Base-by-base conservation (phyloP, 1,140 invertebrate species). In the Dinoponera quadriceps region DNA sequence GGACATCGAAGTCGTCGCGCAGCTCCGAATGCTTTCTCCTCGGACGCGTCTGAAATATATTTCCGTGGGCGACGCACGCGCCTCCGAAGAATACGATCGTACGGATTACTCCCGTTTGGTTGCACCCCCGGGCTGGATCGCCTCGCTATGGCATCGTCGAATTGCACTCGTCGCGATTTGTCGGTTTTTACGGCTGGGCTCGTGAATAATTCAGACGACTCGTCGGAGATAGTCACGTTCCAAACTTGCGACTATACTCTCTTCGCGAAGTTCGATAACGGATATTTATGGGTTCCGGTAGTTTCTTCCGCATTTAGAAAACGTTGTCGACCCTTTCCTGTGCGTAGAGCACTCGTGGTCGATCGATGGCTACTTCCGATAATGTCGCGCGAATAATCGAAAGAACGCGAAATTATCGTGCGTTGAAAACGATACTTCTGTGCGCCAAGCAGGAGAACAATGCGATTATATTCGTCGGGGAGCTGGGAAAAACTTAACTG, bases 41-140 rank as follows among this genome's bases (percentile, higher is more conserved):
- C 75, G 65, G 51, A 80, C 63, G 54, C 75, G 65, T 71, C 65
- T 69, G 18, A 71, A 55, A 71, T 80, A 69, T 69, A 69, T 69
- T 80, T 44, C 33, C 75, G 57, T 29, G 18, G 20, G 13, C 51
- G 65, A 54, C n/a, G 25, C 33, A 48, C 73, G 22, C 22, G 54
- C 44, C 60, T 27, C 60, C 55, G 22, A 60, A 27, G 29, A 60
- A 68, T 66, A 71, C 25, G 65, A 69, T 25, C 54, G 44, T 14
- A 44, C 63, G 29, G 63, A 78, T 44, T 27, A 27, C 22, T 44
- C 51, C n/a, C 65, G 29, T 18, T 69, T 78, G n/a, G n/a, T n/a
- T n/a, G n/a, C n/a, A n/a, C n/a, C 20, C 20, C 29, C 25, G 14
- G 13, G 48, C 9, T 66, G 16, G 66, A 29, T n/a, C n/a, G n/a